Conservation (phyloP, 2,888 invertebrate species). For the Apamea anceps region DNA sequence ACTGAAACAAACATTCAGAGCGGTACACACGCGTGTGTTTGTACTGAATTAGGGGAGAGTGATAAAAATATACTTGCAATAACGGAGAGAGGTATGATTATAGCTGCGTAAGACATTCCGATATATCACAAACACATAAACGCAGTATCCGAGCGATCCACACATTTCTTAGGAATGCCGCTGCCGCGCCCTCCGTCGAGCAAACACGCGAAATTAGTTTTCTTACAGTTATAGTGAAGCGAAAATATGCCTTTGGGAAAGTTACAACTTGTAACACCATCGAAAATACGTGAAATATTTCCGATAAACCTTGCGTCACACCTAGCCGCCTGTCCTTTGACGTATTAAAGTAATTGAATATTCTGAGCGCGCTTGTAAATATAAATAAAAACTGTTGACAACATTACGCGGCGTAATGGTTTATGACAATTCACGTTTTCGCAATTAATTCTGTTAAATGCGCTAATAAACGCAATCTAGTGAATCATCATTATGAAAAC, state of each 20-base stretch:
- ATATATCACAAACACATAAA: slow-evolving; percentile 64
- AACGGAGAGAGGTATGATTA: slow-evolving; percentile 42
- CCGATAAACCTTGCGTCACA: slow-evolving; percentile 57
- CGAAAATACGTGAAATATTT: slow-evolving; percentile 68
- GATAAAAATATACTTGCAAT: slow-evolving; percentile 49
- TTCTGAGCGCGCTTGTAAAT: slow-evolving; percentile 28
- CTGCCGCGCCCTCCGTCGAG: slow-evolving; percentile 69
- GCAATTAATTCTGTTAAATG: slow-evolving; percentile 74
- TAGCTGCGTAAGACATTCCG: slow-evolving; percentile 50
- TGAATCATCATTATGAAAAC: slow-evolving; percentile 81
- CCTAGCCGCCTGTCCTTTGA: slow-evolving; percentile 25
- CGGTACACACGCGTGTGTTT: neutral
- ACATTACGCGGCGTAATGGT: slow-evolving; percentile 44
- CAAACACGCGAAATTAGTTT: slow-evolving; percentile 81
- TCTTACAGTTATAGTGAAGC: slow-evolving; percentile 69
- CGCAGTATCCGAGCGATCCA: slow-evolving; percentile 60
- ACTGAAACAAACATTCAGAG: slow-evolving; percentile 25
- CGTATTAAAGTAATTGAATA: slow-evolving; percentile 39
- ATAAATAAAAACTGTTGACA: slow-evolving; percentile 37
- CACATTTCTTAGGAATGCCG: slow-evolving; percentile 67
- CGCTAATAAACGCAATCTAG: slow-evolving; percentile 78
- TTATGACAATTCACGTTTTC: slow-evolving; percentile 49
- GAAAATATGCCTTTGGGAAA: slow-evolving; percentile 70
- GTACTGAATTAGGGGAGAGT: slow-evolving; percentile 13
- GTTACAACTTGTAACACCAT: slow-evolving; percentile 70